Percentiles rank a stretch among this genome's conserved stretches.
Evolutionary conservation across 2,888 invertebrate species (phyloP).

Genomic region (Amphipoea oculea): DNA sequence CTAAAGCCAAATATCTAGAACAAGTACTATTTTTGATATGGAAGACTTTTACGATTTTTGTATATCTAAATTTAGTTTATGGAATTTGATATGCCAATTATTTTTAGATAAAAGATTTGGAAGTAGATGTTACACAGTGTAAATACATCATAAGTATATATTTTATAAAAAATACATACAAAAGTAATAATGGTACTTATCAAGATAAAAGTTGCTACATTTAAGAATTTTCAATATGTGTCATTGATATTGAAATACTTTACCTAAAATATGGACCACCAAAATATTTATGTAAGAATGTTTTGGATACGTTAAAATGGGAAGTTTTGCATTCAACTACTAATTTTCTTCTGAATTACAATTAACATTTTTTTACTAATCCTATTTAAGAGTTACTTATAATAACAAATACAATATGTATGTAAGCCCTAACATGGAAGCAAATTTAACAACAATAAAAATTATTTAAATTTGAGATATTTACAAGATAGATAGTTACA

Average conservation of each 20-base stretch:
- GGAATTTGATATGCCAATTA: conserved; percentile 91
- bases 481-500: conserved; percentile 82
- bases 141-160: conserved; percentile 88
- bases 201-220: conserved; percentile 81
- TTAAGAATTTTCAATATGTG: conserved; percentile 86
- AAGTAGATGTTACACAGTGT: conserved; percentile 87
- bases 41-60: conserved; percentile 87
- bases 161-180: conserved; percentile 90
- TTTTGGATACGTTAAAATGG: conserved; percentile 64
- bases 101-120: conserved; percentile 84
- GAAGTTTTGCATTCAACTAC: conserved; percentile 55
- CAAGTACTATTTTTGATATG: conserved; percentile 89
- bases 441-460: conserved; percentile 87
- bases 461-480: conserved; percentile 83
- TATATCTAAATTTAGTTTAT: conserved; percentile 86
- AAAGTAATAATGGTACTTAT: conserved; percentile 82
- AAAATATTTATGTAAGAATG: conserved; percentile 72
- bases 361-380: conserved; percentile 72
- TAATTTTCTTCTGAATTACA: conserved; percentile 65
- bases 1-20: conserved; percentile 81
- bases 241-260: conserved; percentile 87
- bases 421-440: conserved; percentile 87
- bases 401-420: conserved; percentile 85
- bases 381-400: conserved; percentile 81
- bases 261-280: conserved; percentile 84